Evolutionary conservation across 2,113 vertebrate species (phyloP).

Genomic region (Rhadina sibilatrix): DNA sequence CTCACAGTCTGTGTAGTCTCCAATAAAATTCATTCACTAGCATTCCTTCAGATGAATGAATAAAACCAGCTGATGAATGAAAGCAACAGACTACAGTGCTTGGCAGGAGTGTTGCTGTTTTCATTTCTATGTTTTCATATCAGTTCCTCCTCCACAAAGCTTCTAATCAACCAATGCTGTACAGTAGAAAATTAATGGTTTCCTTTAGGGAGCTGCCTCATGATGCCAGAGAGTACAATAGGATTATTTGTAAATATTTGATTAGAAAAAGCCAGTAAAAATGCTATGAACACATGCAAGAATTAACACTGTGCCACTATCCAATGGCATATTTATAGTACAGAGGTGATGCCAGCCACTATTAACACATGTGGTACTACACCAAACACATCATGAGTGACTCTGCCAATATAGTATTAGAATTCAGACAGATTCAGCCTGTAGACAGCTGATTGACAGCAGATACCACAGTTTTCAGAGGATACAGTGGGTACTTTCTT

Average conservation of each 20-base stretch:
- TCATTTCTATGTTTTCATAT: conserved; percentile 38
- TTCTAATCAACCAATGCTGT: conserved; percentile 13
- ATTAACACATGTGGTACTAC: not conserved
- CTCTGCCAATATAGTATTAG: not conserved
- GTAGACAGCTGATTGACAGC: not conserved
- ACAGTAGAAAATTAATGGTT: conserved; percentile 49
- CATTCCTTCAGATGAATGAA: not conserved
- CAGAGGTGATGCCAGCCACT: not conserved
- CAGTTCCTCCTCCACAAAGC: conserved; percentile 27
- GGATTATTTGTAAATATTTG: conserved; percentile 51
- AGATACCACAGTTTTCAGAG: not conserved
- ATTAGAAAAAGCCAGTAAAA: conserved; percentile 33
- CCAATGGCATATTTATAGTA: not conserved
- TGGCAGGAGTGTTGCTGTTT: conserved; percentile 41
- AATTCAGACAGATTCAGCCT: not conserved
- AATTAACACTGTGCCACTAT: not conserved
- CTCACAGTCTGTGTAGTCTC: not conserved
- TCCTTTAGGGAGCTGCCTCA: conserved; percentile 1
- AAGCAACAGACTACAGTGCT: conserved; percentile 11
- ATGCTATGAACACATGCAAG: not conserved
- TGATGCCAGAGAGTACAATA: not conserved
- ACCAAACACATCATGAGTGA: not conserved
- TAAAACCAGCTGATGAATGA: not conserved
- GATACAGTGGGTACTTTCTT: not conserved
- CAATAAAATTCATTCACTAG: not conserved